phyloP scores from a whole-genome alignment of 2,888 invertebrate genomes.

The Watsonalla binaria region DNA sequence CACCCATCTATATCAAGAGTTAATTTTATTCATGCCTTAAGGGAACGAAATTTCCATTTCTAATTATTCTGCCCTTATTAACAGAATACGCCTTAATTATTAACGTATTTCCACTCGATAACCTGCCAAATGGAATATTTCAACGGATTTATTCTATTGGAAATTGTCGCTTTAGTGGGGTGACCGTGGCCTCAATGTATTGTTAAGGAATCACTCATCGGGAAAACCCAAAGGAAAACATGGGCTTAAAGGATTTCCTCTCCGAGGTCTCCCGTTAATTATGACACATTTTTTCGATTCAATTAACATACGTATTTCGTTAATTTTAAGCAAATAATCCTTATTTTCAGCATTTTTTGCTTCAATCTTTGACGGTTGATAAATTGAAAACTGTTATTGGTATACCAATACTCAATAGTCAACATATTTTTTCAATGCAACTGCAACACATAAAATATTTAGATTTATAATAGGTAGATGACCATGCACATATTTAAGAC shows the following conservation, averaged over 20 bases:
- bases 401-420: no score
- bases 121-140: conserved; percentile 17
- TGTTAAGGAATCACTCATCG: conserved; percentile 56
- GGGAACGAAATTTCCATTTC: not conserved
- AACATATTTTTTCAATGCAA: no score
- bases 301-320: conserved; percentile 27
- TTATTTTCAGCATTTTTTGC: no score
- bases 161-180: conserved; percentile 49
- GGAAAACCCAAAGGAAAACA: conserved; percentile 55
- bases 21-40: no score
- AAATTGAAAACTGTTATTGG: no score
- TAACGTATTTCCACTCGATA: conserved; percentile 16
- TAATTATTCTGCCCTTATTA: not conserved
- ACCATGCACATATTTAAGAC: no score
- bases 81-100: not conserved
- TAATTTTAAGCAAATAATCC: not conserved
- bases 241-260: conserved; percentile 46
- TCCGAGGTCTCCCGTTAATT: conserved; percentile 40
- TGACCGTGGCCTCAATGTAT: conserved; percentile 32
- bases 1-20: no score
- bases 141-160: conserved; percentile 53
- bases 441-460: no score
- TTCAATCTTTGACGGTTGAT: no score
- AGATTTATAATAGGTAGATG: no score
- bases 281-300: conserved; percentile 44